phyloP scores from a whole-genome alignment of 37 sponge, comb jelly and placozoan species.

The Agelas oroides region DNA sequence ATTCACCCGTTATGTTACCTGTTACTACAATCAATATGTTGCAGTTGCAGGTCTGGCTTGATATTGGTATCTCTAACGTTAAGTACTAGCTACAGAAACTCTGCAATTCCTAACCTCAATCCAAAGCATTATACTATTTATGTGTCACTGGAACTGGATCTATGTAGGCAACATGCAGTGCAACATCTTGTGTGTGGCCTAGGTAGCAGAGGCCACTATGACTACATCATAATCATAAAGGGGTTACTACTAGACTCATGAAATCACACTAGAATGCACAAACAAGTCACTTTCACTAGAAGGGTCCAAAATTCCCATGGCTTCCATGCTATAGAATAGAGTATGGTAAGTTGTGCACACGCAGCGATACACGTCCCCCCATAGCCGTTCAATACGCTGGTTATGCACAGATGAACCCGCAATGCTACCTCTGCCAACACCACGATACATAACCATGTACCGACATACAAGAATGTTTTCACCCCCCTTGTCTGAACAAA shows the following conservation, averaged over 20 bases:
- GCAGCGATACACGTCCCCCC: not conserved
- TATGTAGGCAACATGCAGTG: too few relatives aligned
- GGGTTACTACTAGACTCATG: not conserved
- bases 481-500: constrained; percentile 55
- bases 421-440: not conserved
- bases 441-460: constrained; percentile 5
- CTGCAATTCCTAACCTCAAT: too few relatives aligned
- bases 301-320: not conserved
- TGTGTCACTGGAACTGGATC: too few relatives aligned
- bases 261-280: not conserved
- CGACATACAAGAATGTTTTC: constrained; percentile 37
- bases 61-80: too few relatives aligned
- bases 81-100: too few relatives aligned
- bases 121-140: too few relatives aligned
- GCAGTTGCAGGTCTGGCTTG: too few relatives aligned
- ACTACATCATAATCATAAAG: too few relatives aligned
- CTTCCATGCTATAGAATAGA: constrained; percentile 6
- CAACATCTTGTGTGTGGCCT: too few relatives aligned
- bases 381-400: constrained; percentile 8
- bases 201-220: too few relatives aligned
- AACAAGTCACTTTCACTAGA: not conserved
- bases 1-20: too few relatives aligned
- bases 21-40: too few relatives aligned
- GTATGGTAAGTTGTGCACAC: not conserved
- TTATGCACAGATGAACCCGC: not conserved